phyloP scores from a whole-genome alignment of 2,113 vertebrate species.

The Anolis sagrei region DNA sequence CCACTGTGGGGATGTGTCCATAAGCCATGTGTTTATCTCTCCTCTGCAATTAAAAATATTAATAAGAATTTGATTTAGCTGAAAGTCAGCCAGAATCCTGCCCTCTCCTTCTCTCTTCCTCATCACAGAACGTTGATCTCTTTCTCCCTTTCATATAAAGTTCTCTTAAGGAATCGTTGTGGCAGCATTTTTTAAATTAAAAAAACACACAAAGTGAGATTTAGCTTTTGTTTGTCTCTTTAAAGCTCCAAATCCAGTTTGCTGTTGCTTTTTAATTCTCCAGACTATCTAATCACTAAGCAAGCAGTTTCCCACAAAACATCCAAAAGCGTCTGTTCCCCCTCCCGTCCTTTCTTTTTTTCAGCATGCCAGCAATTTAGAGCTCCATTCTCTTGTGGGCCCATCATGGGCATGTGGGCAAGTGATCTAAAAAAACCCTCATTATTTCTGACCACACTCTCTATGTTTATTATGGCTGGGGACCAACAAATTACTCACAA shows the following conservation, averaged over 20 bases:
- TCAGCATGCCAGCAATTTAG: constrained; percentile 30
- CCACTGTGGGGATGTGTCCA: neutral
- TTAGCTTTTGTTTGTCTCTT: constrained; percentile 30
- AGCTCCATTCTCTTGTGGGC: fast-evolving
- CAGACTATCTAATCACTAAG: neutral
- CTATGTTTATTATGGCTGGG: constrained; percentile 15
- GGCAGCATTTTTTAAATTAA: constrained; percentile 29
- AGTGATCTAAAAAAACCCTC: constrained; percentile 30
- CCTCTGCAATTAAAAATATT: neutral
- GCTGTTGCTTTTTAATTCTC: constrained; percentile 10
- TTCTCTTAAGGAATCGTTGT: neutral
- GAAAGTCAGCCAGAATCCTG: neutral
- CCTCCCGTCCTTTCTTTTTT: neutral
- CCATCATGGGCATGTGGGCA: constrained; percentile 12
- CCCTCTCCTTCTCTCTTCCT: neutral
- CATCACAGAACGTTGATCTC: neutral
- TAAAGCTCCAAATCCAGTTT: constrained; percentile 9
- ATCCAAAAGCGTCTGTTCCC: constrained; percentile 13
- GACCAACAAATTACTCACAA: neutral
- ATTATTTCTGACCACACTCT: constrained; percentile 31
- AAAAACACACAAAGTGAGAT: constrained; percentile 43
- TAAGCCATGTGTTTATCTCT: neutral
- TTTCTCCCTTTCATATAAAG: constrained; percentile 13
- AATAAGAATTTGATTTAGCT: neutral
- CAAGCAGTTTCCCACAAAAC: neutral